Evolutionary conservation across 2,888 invertebrate species (phyloP).

Genomic region (Volucella bombylans): DNA sequence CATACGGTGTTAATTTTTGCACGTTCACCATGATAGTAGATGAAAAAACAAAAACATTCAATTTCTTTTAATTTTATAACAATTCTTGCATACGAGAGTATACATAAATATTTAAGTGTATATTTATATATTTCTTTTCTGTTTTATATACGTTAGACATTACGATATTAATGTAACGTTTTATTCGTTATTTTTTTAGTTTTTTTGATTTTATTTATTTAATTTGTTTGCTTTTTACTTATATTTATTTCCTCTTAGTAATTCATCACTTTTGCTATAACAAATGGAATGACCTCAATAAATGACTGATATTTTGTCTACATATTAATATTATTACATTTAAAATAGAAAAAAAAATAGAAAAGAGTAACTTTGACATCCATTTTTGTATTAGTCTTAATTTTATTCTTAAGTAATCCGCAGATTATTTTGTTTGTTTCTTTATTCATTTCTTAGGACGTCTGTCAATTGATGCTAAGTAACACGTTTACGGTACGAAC

Average conservation of each 20-base stretch:
- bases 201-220: conserved; percentile 16
- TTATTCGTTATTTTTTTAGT: conserved; percentile 31
- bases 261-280: conserved; percentile 71
- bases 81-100: conserved; percentile 55
- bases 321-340: conserved; percentile 50
- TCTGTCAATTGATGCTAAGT: neutral
- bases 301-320: conserved; percentile 74
- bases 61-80: conserved; percentile 46
- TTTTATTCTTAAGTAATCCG: neutral
- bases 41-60: conserved; percentile 76
- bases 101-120: conserved; percentile 53
- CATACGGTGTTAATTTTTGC: conserved; percentile 57
- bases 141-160: conserved; percentile 72
- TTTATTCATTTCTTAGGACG: neutral
- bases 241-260: conserved; percentile 52
- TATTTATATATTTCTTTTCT: conserved; percentile 47
- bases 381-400: neutral
- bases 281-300: conserved; percentile 76
- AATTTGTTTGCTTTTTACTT: conserved; percentile 29
- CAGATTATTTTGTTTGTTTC: conserved; percentile 1
- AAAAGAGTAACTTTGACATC: conserved; percentile 5
- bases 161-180: conserved; percentile 69
- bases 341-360: conserved; percentile 41
- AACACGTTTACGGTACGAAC: too few species aligned
- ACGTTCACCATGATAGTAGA: conserved; percentile 77